phyloP scores from a whole-genome alignment of 2,888 invertebrate species.

The Drosophila sordidula region DNA sequence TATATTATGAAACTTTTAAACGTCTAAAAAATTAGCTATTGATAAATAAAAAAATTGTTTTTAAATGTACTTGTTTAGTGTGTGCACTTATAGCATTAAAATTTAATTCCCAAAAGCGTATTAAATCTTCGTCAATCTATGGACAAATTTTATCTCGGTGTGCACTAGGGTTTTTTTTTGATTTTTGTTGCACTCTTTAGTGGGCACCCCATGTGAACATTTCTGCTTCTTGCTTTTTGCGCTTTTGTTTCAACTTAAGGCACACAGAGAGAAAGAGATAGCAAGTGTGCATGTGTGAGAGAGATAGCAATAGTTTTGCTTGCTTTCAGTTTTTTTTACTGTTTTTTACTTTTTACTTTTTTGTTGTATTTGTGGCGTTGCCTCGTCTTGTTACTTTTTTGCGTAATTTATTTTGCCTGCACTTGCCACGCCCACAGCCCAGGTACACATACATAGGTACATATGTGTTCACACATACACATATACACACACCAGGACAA shows the following conservation, averaged over 20 bases:
- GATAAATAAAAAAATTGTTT: no score
- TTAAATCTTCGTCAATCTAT: no score
- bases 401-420: constrained; percentile 54
- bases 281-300: background rate
- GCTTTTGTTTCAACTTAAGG: constrained; percentile 62
- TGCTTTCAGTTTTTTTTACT: constrained; percentile 6
- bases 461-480: background rate
- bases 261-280: background rate
- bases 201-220: constrained; percentile 38
- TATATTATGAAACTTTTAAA: no score
- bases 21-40: no score
- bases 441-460: background rate
- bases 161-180: background rate
- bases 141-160: background rate
- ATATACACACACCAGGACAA: constrained; percentile 12
- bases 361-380: constrained; percentile 6
- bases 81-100: no score
- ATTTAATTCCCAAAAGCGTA: no score
- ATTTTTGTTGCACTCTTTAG: constrained; percentile 1
- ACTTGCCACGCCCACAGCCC: constrained; percentile 35
- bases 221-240: constrained; percentile 38
- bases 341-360: background rate
- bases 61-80: no score
- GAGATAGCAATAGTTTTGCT: constrained; percentile 23
- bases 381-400: constrained; percentile 55